A percentile compares a stretch with the other conserved stretches of the same genome.
These are phyloP conservation scores for Lepidochrysops patricia DNA, from an alignment of 2,888 invertebrate genomes.

Conservation along the genomic window DNA sequence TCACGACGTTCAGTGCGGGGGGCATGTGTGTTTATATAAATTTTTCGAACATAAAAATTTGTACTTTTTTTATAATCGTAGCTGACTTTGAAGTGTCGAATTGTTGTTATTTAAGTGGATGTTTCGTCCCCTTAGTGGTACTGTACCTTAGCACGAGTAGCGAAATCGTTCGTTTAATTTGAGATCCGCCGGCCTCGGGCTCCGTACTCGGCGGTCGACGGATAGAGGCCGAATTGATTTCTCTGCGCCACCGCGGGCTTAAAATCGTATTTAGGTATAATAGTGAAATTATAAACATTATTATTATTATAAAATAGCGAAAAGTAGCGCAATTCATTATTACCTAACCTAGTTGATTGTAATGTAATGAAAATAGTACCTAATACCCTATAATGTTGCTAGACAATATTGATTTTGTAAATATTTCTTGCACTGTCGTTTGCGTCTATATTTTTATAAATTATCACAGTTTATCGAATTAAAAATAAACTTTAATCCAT, in stretches of 20 bases:
- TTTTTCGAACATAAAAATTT: slow-evolving; percentile 40
- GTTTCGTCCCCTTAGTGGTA: slow-evolving; percentile 48
- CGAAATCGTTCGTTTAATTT: slow-evolving; percentile 39
- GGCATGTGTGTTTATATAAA: slow-evolving; percentile 39
- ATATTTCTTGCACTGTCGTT: slow-evolving; percentile 56
- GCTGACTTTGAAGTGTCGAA: slow-evolving; percentile 20
- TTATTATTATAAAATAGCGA: slow-evolving; percentile 42
- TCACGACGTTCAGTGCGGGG: slow-evolving; percentile 50
- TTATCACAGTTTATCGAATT: slow-evolving; percentile 29
- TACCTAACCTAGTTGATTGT: slow-evolving; percentile 64
- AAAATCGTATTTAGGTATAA: slow-evolving; percentile 52
- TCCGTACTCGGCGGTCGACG: slow-evolving; percentile 43
- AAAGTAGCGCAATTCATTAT: slow-evolving; percentile 68
- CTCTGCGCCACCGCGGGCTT: slow-evolving; percentile 28
- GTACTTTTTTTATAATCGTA: slow-evolving; percentile 52
- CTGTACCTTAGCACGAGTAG: slow-evolving; percentile 60
- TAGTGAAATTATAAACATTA: slow-evolving; percentile 57
- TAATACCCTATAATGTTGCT: slow-evolving; percentile 62
- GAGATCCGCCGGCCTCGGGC: slow-evolving; percentile 49
- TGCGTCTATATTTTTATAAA: slow-evolving; percentile 39
- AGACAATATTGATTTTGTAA: slow-evolving; percentile 62
- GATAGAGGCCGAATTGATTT: slow-evolving; percentile 24
- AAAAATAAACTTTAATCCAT: slow-evolving; percentile 18
- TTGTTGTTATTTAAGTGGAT: slow-evolving; percentile 24
- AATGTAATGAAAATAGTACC: slow-evolving; percentile 50